Evolutionary conservation across 1,140 invertebrate genomes (phyloP), one percentile per base, ranked within the genome.

Genomic region (Acromyrmex echinatior): DNA sequence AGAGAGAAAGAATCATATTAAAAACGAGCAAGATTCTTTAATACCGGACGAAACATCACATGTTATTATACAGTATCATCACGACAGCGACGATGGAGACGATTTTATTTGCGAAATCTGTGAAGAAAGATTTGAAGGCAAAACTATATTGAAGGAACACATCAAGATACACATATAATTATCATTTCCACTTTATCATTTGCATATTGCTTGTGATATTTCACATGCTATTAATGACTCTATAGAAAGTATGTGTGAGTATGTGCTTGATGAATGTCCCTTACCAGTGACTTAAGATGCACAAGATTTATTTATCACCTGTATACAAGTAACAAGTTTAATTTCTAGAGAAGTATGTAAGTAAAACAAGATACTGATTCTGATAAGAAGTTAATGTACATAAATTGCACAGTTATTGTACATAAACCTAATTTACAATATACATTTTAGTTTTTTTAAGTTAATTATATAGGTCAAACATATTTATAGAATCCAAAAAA

Each of bases 121-220:
- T 60, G 95, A 94, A 0, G 93, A 95, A 79, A 93, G 93, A 60
- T 95, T 95, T 86, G 84, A 89, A 21, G 91, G 94, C 39, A 95
- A 95, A 87, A 90, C 88, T 62, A 90, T 92, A 39, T 89, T 95
- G 9, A 95, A 95, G 93, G 94, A 94, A 65, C 95, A 95, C 79
- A 94, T 95, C 25, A 95, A 95, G 81, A 93, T 92, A 87, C 95
- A 95, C 79, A 95, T 95, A 90, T 95, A 95, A 93, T 88, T 88
- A 65, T 62, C 16, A 65, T 70, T 86, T 74, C 25, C 53, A 86
- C 84, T 74, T 91, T 77, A 78, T 12, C 79, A 70, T 89, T 45
- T 63, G 76, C 65, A 58, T 90, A 76, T 60, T 60, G 58, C 90
- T 89, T 91, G 86, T 91, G 84, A 91, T 91, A 91, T 86, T 77